Conservation (phyloP, 2,113 vertebrate species). For the Pomatostomus ruficeps region DNA sequence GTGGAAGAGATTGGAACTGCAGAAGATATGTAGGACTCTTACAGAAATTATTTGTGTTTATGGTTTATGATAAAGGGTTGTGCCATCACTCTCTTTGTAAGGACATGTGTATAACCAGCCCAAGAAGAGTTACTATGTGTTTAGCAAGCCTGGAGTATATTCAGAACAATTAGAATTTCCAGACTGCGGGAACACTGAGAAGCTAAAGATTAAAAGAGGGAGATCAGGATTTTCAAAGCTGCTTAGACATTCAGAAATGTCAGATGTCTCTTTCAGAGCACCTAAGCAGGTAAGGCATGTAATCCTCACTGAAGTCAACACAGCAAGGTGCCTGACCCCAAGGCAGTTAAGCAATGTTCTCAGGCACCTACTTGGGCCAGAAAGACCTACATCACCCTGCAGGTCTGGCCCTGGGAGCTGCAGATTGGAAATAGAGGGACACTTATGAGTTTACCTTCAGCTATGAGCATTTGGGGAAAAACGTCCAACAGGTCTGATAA, state of each 20-base stretch:
- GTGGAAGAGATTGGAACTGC: background rate
- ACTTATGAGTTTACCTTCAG: rapidly evolving
- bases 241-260: background rate
- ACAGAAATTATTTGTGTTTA: background rate
- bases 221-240: conserved; percentile 11
- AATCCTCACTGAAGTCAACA: background rate
- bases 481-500: background rate
- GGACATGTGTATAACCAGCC: background rate
- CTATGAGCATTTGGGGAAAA: background rate
- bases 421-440: background rate
- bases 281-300: background rate
- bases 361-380: background rate
- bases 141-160: background rate
- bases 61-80: background rate
- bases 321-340: background rate
- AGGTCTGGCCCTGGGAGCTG: background rate
- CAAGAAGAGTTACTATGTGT: background rate
- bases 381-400: background rate
- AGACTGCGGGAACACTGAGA: background rate
- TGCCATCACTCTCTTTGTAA: background rate
- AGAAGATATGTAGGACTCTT: background rate
- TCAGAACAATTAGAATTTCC: background rate
- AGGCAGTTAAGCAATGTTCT: background rate
- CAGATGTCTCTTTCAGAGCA: conserved; percentile 16
- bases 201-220: background rate